These are phyloP conservation scores for Rhagoletis pomonella DNA, from an alignment of 1,140 invertebrate genomes.

Conservation along the genomic window DNA sequence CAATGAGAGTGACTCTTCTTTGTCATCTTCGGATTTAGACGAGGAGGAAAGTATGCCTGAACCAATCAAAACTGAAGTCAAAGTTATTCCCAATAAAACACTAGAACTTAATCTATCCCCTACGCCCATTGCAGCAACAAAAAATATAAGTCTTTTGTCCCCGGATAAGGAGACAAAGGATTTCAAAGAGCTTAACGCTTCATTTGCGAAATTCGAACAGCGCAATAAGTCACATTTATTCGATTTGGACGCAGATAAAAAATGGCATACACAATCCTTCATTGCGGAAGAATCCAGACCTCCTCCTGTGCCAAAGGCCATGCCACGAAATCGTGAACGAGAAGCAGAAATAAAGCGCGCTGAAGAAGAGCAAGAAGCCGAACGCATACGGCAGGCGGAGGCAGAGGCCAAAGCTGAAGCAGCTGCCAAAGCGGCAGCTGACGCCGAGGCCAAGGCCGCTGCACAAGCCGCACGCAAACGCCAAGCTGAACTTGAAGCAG, in stretches of 20 bases:
- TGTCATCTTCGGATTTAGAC: conserved; percentile 56
- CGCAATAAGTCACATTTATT: conserved; percentile 66
- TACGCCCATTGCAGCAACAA: background rate
- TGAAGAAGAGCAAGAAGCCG: conserved; percentile 53
- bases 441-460: background rate
- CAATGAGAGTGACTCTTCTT: background rate
- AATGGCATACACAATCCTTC: conserved; percentile 44
- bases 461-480: conserved; percentile 57
- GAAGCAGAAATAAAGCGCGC: background rate
- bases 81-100: conserved; percentile 27
- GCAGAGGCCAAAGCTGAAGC: conserved; percentile 3
- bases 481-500: conserved; percentile 31
- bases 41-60: conserved; percentile 5
- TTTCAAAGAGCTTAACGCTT: conserved; percentile 65
- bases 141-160: conserved; percentile 48
- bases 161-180: conserved; percentile 64
- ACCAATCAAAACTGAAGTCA: background rate
- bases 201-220: conserved; percentile 67
- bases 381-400: conserved; percentile 41
- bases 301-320: conserved; percentile 55
- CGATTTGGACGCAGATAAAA: conserved; percentile 60
- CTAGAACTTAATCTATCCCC: conserved; percentile 46
- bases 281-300: conserved; percentile 13
- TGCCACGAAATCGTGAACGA: conserved; percentile 57
- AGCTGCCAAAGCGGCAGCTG: conserved; percentile 17